A percentile compares a stretch with the other conserved stretches of the same genome.
Conservation (phyloP, 2,797 vertebrate genomes). For the Acanthurus lineatus region DNA sequence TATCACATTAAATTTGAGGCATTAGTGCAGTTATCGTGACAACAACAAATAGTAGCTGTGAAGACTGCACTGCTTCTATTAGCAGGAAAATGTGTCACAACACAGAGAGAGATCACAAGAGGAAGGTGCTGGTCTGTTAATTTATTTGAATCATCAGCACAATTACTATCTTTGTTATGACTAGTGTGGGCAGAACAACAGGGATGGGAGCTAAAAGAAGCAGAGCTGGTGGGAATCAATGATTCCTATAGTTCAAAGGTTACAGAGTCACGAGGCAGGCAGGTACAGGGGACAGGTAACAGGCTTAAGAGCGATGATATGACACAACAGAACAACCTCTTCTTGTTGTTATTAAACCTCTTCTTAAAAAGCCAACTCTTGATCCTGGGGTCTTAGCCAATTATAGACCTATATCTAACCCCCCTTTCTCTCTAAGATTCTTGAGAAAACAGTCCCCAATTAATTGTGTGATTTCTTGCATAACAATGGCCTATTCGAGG, state of each 20-base stretch:
- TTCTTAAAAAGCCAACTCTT: too few relatives aligned
- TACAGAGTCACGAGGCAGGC: background rate
- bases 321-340: background rate
- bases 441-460: too few relatives aligned
- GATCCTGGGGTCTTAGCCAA: too few relatives aligned
- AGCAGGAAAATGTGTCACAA: background rate
- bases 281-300: background rate
- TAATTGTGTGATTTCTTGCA: too few relatives aligned
- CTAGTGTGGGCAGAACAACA: background rate
- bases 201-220: background rate
- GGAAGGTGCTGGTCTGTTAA: background rate
- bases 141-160: background rate
- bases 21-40: background rate
- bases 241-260: background rate
- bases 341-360: too few relatives aligned
- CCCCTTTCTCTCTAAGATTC: too few relatives aligned
- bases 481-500: too few relatives aligned
- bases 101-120: background rate
- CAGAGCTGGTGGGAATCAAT: background rate
- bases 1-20: constrained; percentile 20
- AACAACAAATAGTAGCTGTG: background rate
- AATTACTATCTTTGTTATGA: background rate
- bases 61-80: background rate
- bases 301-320: background rate
- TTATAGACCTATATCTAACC: too few relatives aligned